phyloP scores from a whole-genome alignment of 2,113 vertebrate genomes.

The Bufo gargarizans region DNA sequence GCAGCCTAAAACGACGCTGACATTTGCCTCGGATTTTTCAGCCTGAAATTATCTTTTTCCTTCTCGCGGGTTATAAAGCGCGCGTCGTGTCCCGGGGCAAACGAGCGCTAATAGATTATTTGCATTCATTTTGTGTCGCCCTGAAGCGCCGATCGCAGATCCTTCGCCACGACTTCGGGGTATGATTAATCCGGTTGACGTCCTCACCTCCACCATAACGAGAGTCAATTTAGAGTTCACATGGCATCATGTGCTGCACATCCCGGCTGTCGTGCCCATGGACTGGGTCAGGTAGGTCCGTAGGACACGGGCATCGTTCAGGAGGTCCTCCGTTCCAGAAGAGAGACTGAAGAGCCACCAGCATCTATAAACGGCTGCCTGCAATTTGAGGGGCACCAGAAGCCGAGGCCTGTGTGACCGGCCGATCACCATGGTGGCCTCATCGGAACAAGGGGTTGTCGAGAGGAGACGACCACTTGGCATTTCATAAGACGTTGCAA shows the following conservation, averaged over 20 bases:
- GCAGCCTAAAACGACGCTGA: background rate
- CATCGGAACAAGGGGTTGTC: too few species aligned
- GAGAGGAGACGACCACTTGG: too few species aligned
- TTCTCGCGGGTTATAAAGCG: background rate
- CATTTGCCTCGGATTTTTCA: background rate
- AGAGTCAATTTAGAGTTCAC: background rate
- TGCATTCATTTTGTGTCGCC: conserved; percentile 22
- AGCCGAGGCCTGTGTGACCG: too few species aligned
- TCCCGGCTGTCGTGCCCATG: background rate
- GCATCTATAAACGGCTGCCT: too few species aligned
- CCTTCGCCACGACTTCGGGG: background rate
- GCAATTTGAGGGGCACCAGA: too few species aligned
- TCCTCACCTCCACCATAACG: conserved; percentile 22
- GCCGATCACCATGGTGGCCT: background rate
- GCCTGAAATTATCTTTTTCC: background rate
- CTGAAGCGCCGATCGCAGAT: background rate
- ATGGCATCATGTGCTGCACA: background rate
- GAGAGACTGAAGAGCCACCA: too few species aligned
- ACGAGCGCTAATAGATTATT: conserved; percentile 43
- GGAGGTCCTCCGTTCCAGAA: too few species aligned
- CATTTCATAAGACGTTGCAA: too few species aligned
- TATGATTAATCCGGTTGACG: conserved; percentile 15
- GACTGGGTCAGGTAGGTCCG: background rate
- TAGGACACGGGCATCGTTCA: too few species aligned
- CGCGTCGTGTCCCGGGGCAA: conserved; percentile 17